Evolutionary conservation across 2,888 invertebrate genomes (phyloP).

Genomic region (Phortica okadai): DNA sequence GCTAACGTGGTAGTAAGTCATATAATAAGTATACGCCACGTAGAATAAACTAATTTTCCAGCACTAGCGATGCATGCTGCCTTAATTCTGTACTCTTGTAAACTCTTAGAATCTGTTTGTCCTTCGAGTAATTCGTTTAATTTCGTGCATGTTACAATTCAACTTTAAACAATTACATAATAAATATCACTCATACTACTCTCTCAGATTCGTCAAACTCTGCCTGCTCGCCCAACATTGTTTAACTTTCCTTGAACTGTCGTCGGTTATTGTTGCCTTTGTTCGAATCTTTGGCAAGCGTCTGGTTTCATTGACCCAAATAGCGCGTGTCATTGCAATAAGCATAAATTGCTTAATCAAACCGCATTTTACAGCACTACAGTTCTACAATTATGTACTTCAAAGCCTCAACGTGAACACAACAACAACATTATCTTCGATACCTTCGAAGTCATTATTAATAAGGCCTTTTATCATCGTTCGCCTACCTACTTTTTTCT

Average conservation of each 20-base stretch:
- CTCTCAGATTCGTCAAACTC: too few species aligned
- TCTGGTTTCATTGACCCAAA: slow-evolving; percentile 63
- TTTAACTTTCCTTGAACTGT: neutral
- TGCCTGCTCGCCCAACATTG: too few species aligned
- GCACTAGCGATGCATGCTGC: too few species aligned
- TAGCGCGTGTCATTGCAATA: slow-evolving; percentile 50
- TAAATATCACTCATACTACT: too few species aligned
- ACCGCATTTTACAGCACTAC: neutral
- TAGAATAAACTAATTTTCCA: too few species aligned
- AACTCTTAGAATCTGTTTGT: too few species aligned
- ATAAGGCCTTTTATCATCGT: slow-evolving; percentile 2
- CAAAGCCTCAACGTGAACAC: neutral
- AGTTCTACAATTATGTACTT: neutral
- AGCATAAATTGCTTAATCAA: neutral
- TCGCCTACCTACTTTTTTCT: neutral
- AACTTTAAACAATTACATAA: too few species aligned
- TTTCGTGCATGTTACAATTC: too few species aligned
- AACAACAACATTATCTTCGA: neutral
- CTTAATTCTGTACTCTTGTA: too few species aligned
- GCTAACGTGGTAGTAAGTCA: too few species aligned
- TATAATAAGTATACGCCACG: too few species aligned
- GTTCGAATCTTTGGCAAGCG: neutral
- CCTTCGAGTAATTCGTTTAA: too few species aligned
- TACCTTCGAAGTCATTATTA: slow-evolving; percentile 31
- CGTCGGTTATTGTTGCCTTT: neutral